Base-by-base conservation (phyloP, 2,888 invertebrate genomes). In the Sabellastarte sp. region DNA sequence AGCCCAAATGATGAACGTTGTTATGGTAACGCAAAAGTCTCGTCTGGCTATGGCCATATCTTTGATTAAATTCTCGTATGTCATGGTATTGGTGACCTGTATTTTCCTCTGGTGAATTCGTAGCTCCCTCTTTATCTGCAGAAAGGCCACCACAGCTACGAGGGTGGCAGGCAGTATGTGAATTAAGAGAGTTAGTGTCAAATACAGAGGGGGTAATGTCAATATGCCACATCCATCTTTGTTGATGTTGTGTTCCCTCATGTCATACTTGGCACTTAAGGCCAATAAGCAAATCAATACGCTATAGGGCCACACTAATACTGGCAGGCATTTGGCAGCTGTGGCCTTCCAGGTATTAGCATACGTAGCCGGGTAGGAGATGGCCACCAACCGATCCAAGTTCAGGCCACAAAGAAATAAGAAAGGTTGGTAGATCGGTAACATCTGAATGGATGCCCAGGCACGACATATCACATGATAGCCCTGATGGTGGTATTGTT, bases 11-110 rank as follows among this genome's bases (percentile, higher is more conserved):
- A 55, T 5, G 28, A 59, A 41, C n/a, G 28, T 52, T n/a, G 59
- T 24, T 3, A 30, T 51, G 59, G 41, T 10, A 29, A 32, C 57
- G 29, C 52, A n/a, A 57, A 57, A 57, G 53, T 32, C 57, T 20
- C 57, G 28, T 24, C 24, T 31, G 30, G 66, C 66, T n/a, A 57
- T 10, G 10, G 32, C 10, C 24, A 50, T 53, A 32, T 66, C 66
- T 24, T 60, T 41, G 30, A 66, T 15, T 28, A 66, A 33, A 57
- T 60, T 60, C 33, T 33, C 32, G 58, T 66, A 66, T 26, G 66
- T 63, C 10, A 66, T 56, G 20, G 66, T 66, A 61, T 66, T 66
- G n/a, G 63, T 61, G 24, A 66, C 66, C 50, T 66, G 66, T 32
- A 66, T 66, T 55, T 66, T 59, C 3, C 63, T 26, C 55, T 66